Evolutionary conservation across 2,888 invertebrate genomes (phyloP).

Genomic region (Diplolepis rosae): DNA sequence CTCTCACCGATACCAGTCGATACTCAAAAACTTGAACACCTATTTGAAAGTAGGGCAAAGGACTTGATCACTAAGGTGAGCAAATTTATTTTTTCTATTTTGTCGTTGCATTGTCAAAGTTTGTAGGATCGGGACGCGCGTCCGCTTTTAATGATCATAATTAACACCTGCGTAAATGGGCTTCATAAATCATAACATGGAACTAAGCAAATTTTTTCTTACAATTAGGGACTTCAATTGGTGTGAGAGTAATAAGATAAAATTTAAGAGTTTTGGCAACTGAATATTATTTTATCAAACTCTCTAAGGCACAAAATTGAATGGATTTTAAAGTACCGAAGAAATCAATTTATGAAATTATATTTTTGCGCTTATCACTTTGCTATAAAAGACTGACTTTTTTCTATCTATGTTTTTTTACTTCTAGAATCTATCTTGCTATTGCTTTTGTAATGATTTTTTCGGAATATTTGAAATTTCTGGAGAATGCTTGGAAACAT

Average conservation of each 20-base stretch:
- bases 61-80: constrained; percentile 95
- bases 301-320: too few species aligned
- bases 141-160: background rate
- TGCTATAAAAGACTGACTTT: too few species aligned
- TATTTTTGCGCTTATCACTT: too few species aligned
- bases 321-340: too few species aligned
- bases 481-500: too few species aligned
- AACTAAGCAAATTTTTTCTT: background rate
- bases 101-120: constrained; percentile 18
- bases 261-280: background rate
- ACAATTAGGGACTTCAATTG: background rate
- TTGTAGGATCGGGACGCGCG: background rate
- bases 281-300: background rate
- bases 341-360: too few species aligned
- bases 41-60: constrained; percentile 97
- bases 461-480: too few species aligned
- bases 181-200: background rate
- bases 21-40: constrained; percentile 93
- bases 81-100: background rate
- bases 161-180: background rate
- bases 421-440: too few species aligned
- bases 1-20: constrained; percentile 89
- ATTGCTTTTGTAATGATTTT: too few species aligned
- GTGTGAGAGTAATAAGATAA: background rate
- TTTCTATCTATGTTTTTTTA: too few species aligned